These are phyloP conservation scores for Pheosia gnoma DNA, from an alignment of 2,888 invertebrate species.

Conservation along the genomic window DNA sequence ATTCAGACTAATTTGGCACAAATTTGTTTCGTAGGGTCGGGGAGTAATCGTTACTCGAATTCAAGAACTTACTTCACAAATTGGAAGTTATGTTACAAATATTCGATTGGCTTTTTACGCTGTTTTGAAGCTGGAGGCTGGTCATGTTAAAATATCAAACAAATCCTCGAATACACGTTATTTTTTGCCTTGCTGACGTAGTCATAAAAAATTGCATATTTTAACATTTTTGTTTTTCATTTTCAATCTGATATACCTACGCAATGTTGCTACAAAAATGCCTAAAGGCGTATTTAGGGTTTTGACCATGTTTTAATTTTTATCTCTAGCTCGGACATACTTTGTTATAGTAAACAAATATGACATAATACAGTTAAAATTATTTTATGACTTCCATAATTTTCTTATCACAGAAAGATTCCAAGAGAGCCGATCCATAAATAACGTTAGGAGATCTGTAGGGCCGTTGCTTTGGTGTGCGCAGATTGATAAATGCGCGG, in stretches of 20 bases:
- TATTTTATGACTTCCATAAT: not conserved
- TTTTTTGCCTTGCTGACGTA: slow-evolving; percentile 35
- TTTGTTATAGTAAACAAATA: not conserved
- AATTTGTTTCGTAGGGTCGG: slow-evolving; percentile 37
- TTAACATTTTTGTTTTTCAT: slow-evolving; percentile 46
- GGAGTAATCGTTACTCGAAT: slow-evolving; percentile 35
- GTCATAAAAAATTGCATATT: slow-evolving; percentile 45
- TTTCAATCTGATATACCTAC: slow-evolving; percentile 45
- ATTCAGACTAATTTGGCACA: slow-evolving; percentile 45
- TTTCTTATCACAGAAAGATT: not conserved
- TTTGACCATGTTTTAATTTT: slow-evolving; percentile 30
- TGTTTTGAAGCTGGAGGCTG: slow-evolving; percentile 1
- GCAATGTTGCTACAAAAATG: slow-evolving; percentile 43
- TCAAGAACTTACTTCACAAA: slow-evolving; percentile 33
- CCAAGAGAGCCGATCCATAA: not conserved
- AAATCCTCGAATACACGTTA: slow-evolving; percentile 24
- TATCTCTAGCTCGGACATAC: slow-evolving; percentile 15
- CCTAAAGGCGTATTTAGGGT: slow-evolving; percentile 32
- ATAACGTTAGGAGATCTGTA: slow-evolving; percentile 2
- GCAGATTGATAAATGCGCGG: slow-evolving; percentile 82
- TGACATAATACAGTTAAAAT: too few relatives aligned
- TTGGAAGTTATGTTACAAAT: slow-evolving; percentile 28
- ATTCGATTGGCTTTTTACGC: slow-evolving; percentile 5
- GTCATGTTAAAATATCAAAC: slow-evolving; percentile 17
- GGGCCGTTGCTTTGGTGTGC: slow-evolving; percentile 55